Evolutionary conservation across 2,113 vertebrate genomes (phyloP).

Genomic region (Caranx melampygus): DNA sequence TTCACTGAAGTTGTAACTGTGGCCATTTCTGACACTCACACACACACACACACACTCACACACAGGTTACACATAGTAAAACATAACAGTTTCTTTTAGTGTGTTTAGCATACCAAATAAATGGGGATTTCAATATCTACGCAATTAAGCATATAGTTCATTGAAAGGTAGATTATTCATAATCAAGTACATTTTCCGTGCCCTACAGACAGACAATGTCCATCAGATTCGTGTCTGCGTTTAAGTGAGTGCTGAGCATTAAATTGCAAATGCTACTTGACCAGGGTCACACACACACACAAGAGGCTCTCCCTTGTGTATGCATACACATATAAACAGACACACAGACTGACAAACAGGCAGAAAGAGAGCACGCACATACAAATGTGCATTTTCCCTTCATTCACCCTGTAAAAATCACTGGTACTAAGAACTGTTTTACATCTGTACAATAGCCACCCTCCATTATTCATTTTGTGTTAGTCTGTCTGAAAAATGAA

Average conservation of each 20-base stretch:
- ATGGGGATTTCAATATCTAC: slow-evolving; percentile 47
- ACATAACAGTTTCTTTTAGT: slow-evolving; percentile 22
- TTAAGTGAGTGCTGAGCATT: slow-evolving; percentile 27
- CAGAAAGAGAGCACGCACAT: background rate
- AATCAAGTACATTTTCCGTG: slow-evolving; percentile 37
- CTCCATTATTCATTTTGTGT: slow-evolving; percentile 65
- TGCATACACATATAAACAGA: background rate
- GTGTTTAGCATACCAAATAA: slow-evolving; percentile 39
- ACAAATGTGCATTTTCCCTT: background rate
- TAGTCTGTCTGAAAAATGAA: slow-evolving; percentile 63
- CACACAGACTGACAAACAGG: background rate
- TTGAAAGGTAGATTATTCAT: slow-evolving; percentile 39
- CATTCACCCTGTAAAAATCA: slow-evolving; percentile 11
- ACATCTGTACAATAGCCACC: slow-evolving; percentile 51
- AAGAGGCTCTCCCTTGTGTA: slow-evolving; percentile 14
- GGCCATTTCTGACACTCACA: slow-evolving; percentile 18
- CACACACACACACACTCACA: background rate
- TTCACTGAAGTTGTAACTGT: slow-evolving; percentile 18
- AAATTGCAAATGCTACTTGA: slow-evolving; percentile 37
- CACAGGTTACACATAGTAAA: background rate
- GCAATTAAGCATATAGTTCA: slow-evolving; percentile 41
- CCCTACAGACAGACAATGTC: slow-evolving; percentile 37
- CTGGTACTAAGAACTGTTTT: slow-evolving; percentile 27
- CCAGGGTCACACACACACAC: background rate
- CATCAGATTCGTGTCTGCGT: background rate